Base-by-base conservation (phyloP, 2,797 vertebrate species). In the Hirundo rustica region DNA sequence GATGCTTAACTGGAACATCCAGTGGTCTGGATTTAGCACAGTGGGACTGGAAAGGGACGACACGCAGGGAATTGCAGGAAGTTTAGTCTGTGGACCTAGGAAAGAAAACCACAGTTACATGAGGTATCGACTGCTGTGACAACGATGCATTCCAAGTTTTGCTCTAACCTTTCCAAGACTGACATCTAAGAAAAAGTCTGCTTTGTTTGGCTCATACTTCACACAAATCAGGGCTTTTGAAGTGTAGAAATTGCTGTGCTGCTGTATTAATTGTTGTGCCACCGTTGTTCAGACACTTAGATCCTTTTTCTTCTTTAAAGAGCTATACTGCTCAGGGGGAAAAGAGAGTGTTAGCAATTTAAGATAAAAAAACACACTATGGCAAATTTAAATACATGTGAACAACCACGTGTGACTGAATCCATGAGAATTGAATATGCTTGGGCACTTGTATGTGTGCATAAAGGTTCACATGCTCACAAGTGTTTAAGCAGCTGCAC, bases 141-240 rank as follows among this genome's bases (percentile, higher is more conserved):
- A 61, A 4, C 38, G 66, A 34, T 27, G 44, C 34, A 75, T 82
- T 85, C 54, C 68, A 85, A 5, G 18, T 77, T 85, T 36, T 71
- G 53, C 75, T 89, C 61, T 51, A 48, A 44, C 54, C 40, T 87
- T 77, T 88, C 71, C 75, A 68, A 88, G 72, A 75, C 0, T 58
- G 50, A 50, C 68, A 88, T 89, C 65, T 89, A 61, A 85, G 61
- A 57, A 82, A 70, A 42, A 25, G 10, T 58, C 68, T 85, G 72
- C 81, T 95, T 80, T 83, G 12, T 68, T 94, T 96, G 91, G 80
- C 78, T 93, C 72, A 12, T 13, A 18, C 57, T 87, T 92, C 88
- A 88, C 57, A 85, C 72, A 87, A 44, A 92, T 78, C 67, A 62
- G 64, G 53, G 87, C 65, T 92, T 95, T 92, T 92, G 68, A 94